These are phyloP conservation scores for Platysternon megacephalum DNA, from an alignment of 2,113 vertebrate genomes.

Conservation along the genomic window DNA sequence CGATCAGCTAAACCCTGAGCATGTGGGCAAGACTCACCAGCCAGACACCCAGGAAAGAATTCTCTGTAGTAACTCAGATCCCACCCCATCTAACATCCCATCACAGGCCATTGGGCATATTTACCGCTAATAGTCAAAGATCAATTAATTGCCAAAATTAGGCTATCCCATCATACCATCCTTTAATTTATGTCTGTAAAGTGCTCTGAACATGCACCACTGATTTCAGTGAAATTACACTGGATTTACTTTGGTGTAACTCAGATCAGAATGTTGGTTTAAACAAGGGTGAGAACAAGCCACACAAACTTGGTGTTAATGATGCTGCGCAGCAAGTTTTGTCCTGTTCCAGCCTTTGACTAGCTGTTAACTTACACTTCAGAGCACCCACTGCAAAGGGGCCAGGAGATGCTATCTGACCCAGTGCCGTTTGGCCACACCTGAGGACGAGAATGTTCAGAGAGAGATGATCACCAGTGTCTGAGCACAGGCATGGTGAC, in stretches of 20 bases:
- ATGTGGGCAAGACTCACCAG: no score
- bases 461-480: rapidly evolving
- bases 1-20: no score
- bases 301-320: not conserved
- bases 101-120: no score
- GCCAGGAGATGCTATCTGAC: not conserved
- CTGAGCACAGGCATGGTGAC: not conserved
- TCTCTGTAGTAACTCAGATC: no score
- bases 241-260: not conserved
- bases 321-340: not conserved
- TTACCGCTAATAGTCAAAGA: no score
- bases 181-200: no score
- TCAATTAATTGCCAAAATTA: no score
- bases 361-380: not conserved
- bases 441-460: not conserved
- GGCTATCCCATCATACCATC: no score
- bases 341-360: not conserved
- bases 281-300: not conserved
- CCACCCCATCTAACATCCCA: no score
- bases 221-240: not conserved
- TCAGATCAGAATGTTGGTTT: not conserved
- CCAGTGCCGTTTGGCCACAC: not conserved
- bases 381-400: not conserved
- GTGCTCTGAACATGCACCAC: not conserved
- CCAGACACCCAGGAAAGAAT: no score